These are phyloP conservation scores for Chrysodeixis includens DNA, from an alignment of 2,888 invertebrate species.

Conservation along the genomic window DNA sequence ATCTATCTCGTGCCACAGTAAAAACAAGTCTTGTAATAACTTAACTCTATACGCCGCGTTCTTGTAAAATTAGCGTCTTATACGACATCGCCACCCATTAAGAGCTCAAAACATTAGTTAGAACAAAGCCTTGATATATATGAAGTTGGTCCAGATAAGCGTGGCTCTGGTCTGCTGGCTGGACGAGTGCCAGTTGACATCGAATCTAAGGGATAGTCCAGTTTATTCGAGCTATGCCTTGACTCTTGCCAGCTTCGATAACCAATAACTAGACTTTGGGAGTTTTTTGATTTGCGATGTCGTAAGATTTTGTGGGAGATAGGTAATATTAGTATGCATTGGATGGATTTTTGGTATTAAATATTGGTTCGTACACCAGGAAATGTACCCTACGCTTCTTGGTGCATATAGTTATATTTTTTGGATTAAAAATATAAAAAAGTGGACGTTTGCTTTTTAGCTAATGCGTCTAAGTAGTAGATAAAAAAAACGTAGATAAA, in stretches of 20 bases:
- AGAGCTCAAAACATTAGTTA: constrained; percentile 39
- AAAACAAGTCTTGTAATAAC: not conserved
- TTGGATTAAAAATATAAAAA: too few relatives aligned
- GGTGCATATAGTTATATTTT: too few relatives aligned
- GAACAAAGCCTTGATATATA: constrained; percentile 47
- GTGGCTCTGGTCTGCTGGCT: constrained; percentile 45
- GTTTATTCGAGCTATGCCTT: constrained; percentile 21
- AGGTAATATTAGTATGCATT: too few relatives aligned
- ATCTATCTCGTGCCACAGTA: not conserved
- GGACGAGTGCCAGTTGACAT: constrained; percentile 50
- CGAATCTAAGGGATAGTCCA: constrained; percentile 45
- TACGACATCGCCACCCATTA: constrained; percentile 38
- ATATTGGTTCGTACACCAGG: not conserved
- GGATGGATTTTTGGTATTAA: not conserved
- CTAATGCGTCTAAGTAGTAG: too few relatives aligned
- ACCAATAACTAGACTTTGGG: constrained; percentile 15
- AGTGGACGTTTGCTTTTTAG: too few relatives aligned
- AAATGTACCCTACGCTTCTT: too few relatives aligned
- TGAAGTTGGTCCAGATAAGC: constrained; percentile 50
- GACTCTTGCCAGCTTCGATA: constrained; percentile 32
- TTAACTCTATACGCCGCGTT: not conserved
- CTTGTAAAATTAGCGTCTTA: constrained; percentile 28
- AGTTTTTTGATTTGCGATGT: constrained; percentile 23
- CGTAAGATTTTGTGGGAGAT: not conserved
- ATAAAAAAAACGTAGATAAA: too few relatives aligned